Base-by-base conservation (phyloP, 2,888 invertebrate genomes). In the Xestia rhomboidea region DNA sequence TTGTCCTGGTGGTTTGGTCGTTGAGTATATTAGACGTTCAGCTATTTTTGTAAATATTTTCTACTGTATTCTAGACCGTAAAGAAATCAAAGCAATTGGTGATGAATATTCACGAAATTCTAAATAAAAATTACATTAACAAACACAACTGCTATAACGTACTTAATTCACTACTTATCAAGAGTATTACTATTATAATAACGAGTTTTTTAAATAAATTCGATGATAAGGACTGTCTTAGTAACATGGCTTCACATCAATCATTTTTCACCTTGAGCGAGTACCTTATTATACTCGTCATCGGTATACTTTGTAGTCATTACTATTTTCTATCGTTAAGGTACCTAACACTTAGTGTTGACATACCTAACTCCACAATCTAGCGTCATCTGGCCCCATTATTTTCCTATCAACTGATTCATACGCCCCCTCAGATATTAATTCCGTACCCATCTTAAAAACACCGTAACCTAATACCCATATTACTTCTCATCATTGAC, bases 401-500 rank as follows among this genome's bases (percentile, higher is more conserved):
- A 30, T 62, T 51, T 38, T 18, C 46, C 8, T 63, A 13, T 4
- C 62, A 27, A 6, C 13, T 63, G 49, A 63, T 30, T 46, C 49
- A 68, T 44, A n/a, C 3, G 57, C 49, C 18, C 46, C 46, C 21
- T 44, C 30, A 15, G 15, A 41, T n/a, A 67, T 79, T 41, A 30
- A 76, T 72, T 51, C 15, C 30, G 8, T n/a, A 49, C 5, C 24
- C 24, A 27, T 11, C 49, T 30, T 24, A 13, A 46, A 49, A 81
- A 73, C 6, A 67, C 44, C 1, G 77, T 64, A 75, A 88, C 77
- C 79, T 68, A 74, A 87, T 83, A 81, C 69, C 51, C 76, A 67
- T 73, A 68, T 49, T 46, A 49, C 18, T 24, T 38, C 38, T 34
- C 64, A 46, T n/a, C 18, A 83, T 78, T 86, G 57, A 81, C 51